Conservation (phyloP, 1,140 invertebrate genomes). For the Wasmannia auropunctata region DNA sequence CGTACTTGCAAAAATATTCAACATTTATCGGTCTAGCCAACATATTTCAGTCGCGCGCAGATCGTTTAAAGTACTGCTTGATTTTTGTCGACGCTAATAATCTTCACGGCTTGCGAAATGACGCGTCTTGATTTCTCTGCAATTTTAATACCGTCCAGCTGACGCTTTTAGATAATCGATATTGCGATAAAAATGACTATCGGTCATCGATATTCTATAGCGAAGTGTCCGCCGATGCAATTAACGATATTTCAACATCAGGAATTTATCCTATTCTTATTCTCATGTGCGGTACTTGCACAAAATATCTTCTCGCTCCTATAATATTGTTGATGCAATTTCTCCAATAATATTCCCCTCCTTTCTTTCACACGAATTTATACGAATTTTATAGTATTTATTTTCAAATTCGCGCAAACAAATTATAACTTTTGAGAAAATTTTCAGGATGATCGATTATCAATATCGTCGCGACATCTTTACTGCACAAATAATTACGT, state of each 20-base stretch:
- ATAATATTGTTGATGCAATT: neutral
- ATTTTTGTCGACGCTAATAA: conserved; percentile 25
- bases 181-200: conserved; percentile 44
- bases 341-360: neutral
- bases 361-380: neutral
- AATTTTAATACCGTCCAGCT: conserved; percentile 41
- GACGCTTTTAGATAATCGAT: conserved; percentile 43
- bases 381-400: neutral
- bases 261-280: conserved; percentile 27
- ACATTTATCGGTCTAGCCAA: conserved; percentile 28
- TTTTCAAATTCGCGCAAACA: neutral
- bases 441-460: neutral
- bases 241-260: conserved; percentile 26
- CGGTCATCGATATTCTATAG: conserved; percentile 14
- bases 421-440: neutral
- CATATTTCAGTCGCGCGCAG: conserved; percentile 29
- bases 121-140: conserved; percentile 30
- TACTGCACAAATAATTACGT: neutral
- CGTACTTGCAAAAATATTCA: conserved; percentile 23
- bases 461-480: neutral
- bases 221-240: neutral
- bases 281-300: neutral
- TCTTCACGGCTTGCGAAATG: conserved; percentile 23
- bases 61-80: neutral
- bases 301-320: neutral